Conservation (phyloP, 2,113 vertebrate species). For the Leuciscus idus region DNA sequence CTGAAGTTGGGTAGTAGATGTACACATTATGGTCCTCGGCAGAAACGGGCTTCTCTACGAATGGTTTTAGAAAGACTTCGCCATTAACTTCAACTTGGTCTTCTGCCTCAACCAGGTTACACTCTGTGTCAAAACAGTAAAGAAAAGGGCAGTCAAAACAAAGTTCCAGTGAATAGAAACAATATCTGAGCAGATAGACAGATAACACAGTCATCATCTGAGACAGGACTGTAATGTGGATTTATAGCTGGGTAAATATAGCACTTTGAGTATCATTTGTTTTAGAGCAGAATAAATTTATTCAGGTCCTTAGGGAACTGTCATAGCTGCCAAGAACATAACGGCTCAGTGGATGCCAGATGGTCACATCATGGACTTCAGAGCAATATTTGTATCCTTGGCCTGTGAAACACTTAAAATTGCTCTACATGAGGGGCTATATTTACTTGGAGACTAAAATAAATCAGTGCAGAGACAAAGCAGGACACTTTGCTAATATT, state of each 20-base stretch:
- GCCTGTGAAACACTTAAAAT: constrained; percentile 45
- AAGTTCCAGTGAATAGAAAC: not conserved
- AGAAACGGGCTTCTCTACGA: constrained; percentile 98
- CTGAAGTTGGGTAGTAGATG: constrained; percentile 97
- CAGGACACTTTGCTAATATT: constrained; percentile 37
- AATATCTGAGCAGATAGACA: not conserved
- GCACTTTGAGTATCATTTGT: constrained; percentile 21
- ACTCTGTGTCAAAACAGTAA: constrained; percentile 77
- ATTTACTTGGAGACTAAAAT: constrained; percentile 62
- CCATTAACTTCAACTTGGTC: constrained; percentile 98
- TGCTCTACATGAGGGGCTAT: constrained; percentile 63
- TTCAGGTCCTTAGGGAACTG: not conserved
- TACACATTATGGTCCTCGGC: constrained; percentile 99
- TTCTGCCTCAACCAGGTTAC: constrained; percentile 93
- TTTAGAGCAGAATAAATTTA: not conserved
- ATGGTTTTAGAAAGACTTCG: constrained; percentile 95
- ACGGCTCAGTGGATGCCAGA: constrained; percentile 38
- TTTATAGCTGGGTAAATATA: not conserved
- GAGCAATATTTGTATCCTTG: constrained; percentile 42
- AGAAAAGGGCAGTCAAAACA: not conserved
- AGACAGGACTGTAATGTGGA: not conserved
- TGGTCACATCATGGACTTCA: constrained; percentile 45
- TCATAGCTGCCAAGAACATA: constrained; percentile 19
- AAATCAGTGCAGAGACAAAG: constrained; percentile 50
- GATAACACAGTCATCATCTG: not conserved